Evolutionary conservation across 2,888 invertebrate genomes (phyloP), one percentile per base, ranked within the genome.

Genomic region (Cataglyphis livida): DNA sequence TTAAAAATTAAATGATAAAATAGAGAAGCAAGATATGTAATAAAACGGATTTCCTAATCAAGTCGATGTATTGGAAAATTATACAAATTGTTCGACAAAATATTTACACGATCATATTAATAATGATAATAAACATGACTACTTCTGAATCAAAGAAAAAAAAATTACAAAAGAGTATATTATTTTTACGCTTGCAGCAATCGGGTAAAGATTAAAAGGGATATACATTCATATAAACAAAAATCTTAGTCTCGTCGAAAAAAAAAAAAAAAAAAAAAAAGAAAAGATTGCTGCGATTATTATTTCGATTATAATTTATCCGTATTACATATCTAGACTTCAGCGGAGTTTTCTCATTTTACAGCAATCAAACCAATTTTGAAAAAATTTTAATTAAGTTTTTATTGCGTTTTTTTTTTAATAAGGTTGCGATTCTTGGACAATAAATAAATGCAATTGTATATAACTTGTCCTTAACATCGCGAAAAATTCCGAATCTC

Each of bases 1-100:
- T 41, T 41, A 41, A 57, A 66, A 68, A 57, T 59, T 28, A 21
- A 65, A 65, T 68, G 68, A 76, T 9, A 28, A 68, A 68, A 78
- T 68, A 57, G 15, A 57, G 15, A 78, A 68, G 18, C 32, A 21
- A 18, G 28, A 68, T 21, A 10, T 59, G 28, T 76, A 54, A 21
- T 41, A 44, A 1, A 21, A 32, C 15, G 57, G 18, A 78, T 78
- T 28, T 68, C 4, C 21, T 57, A 57, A 3, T 21, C 21, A 18
- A 57, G 12, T 32, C 9, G n/a, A 21, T 15, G 35, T 44, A 2
- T 32, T n/a, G 21, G 32, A 32, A 68, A 59, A 57, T 68, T 57
- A 57, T 59, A 51, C 1, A 51, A 3, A 21, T 68, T 32, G 18
- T 21, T 57, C 6, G 6, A 3, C 3, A 28, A 66, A 68, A 57